Evolutionary conservation across 1,140 invertebrate genomes (phyloP), one percentile per base, ranked within the genome.

Genomic region (Nephotettix cincticeps): DNA sequence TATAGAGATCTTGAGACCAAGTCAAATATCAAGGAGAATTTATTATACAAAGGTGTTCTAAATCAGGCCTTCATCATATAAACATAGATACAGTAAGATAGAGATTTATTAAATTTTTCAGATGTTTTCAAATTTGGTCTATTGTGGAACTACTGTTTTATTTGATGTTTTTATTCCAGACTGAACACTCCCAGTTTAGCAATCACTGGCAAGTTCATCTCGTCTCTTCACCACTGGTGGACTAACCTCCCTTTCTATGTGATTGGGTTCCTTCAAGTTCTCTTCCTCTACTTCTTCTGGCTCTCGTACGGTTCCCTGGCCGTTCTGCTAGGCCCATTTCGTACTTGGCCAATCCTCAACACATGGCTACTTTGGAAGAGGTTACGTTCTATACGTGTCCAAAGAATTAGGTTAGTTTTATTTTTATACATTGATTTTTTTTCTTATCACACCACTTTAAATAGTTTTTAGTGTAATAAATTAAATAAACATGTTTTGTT

Each of bases 221-320:
- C 70, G 75, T 29, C 68, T 81, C 29, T 80, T 77, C 1, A 25
- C 76, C 14, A 72, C 66, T 68, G 28, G 36, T 47, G 47, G 70
- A 77, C 80, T n/a, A 81, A 86, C 76, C 68, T 86, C n/a, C 83
- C 84, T 64, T 86, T 89, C 75, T 51, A 82, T 30, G 68, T 87
- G 56, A 76, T 90, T 51, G 74, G 93, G n/a, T 76, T 84, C 1
- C 83, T 92, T 75, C 91, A 95, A 83, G 76, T 87, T n/a, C 80
- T 88, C 65, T 86, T 93, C 78, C 88, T 89, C 0, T 90, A 92
- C 77, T 89, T 89, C 74, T 93, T 94, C 77, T 92, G 89, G 86
- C 77, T 91, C 28, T 91, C 92, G 3, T 95, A 95, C 83, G 94
- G 94, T 13, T 89, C 86, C 13, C 76, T 92, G 76, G 90, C 93